Evolutionary conservation across 2,888 invertebrate genomes (phyloP), one percentile per base, ranked within the genome.

Genomic region (Ochropacha duplaris): DNA sequence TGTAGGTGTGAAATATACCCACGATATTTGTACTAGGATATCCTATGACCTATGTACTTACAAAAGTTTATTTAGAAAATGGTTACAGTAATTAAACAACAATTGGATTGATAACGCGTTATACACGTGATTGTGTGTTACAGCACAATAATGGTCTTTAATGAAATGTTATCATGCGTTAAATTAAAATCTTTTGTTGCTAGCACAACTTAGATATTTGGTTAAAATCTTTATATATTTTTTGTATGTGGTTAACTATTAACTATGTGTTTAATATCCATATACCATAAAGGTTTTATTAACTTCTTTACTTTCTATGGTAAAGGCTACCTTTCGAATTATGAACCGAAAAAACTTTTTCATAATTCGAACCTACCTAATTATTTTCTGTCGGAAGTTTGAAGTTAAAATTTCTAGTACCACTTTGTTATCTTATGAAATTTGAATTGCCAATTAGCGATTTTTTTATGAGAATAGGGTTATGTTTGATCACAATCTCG

Each of bases 1-100:
- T 71, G 76, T 76, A 81, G 77, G 83, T 84, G 82, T 78, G 74
- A 82, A 36, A 80, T 34, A 34, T 4, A 52, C 36, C n/a, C n/a
- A n/a, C 31, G 11, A 39, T 39, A 39, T 39, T 44, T 44, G 44
- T 44, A 9, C 19, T 68, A 64, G 65, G 44, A 16, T 56, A 52
- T 39, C n/a, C 39, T 22, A 44, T 58, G n/a, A n/a, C n/a, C n/a
- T n/a, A n/a, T n/a, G n/a, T n/a, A n/a, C n/a, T n/a, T n/a, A 57
- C 49, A 61, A 49, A 54, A 36, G 73, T 73, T 72, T 74, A 73
- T 72, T 68, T 76, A 72, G 70, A 69, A 58, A 78, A 79, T 74
- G 83, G 86, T 85, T 85, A 84, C 82, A 83, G 80, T 83, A 83
- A 86, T 86, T 84, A 86, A 86, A 83, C 81, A 78, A 74, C 76